phyloP scores from a whole-genome alignment of 1,140 invertebrate species.

The Babylonia areolata region DNA sequence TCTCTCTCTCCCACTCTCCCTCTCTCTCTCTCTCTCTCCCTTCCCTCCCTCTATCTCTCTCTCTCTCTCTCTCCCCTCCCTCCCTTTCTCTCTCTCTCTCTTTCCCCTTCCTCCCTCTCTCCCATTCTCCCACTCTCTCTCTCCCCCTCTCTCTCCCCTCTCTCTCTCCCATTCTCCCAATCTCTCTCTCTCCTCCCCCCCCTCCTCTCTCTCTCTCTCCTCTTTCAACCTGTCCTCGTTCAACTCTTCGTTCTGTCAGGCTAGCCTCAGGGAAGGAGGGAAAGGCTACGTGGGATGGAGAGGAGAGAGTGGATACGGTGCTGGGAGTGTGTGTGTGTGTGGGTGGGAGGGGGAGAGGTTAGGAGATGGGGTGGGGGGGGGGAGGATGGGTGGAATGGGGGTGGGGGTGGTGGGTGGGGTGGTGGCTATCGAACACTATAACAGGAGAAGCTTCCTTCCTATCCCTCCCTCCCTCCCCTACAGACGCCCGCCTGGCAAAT shows the following conservation, averaged over 20 bases:
- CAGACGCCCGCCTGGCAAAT: background rate
- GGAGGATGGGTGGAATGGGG: background rate
- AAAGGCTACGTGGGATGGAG: no score
- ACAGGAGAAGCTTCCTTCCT: no score
- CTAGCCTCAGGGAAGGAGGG: no score
- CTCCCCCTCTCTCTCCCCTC: background rate
- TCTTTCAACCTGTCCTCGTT: background rate
- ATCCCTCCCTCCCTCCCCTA: no score
- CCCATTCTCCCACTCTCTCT: background rate
- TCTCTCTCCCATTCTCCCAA: background rate
- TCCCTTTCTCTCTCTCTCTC: background rate
- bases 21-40: slow-evolving; percentile 5
- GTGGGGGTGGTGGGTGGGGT: background rate
- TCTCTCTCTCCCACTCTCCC: background rate
- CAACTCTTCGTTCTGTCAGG: no score
- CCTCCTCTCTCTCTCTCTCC: background rate
- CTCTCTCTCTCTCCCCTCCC: background rate
- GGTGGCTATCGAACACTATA: background rate
- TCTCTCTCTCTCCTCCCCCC: background rate
- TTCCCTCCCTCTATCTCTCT: background rate
- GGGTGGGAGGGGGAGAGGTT: no score
- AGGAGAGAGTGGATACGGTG: no score
- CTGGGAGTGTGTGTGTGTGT: no score
- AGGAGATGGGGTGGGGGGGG: background rate
- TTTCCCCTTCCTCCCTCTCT: background rate